Evolutionary conservation across 2,113 vertebrate genomes (phyloP).

Genomic region (Hippocampus guttulatus): DNA sequence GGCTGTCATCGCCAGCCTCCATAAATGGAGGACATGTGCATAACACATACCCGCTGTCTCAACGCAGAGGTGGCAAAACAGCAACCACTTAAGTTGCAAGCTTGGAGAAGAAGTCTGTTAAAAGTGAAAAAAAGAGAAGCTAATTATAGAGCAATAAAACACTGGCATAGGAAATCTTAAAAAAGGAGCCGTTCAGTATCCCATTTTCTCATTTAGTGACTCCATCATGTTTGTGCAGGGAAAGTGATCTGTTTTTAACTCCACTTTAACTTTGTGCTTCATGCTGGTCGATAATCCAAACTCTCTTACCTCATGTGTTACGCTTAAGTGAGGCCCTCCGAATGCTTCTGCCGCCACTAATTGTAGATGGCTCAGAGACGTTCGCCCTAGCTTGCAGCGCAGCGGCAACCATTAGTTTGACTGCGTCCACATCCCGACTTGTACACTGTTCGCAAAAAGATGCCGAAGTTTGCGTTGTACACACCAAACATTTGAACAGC

Average conservation of each 20-base stretch:
- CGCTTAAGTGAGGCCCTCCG: background rate
- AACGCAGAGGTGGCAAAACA: constrained; percentile 29
- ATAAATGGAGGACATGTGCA: constrained; percentile 57
- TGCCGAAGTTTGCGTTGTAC: background rate
- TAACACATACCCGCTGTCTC: constrained; percentile 54
- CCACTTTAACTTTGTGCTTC: background rate
- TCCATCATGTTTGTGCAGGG: background rate
- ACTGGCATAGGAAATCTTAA: background rate
- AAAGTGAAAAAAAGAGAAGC: background rate
- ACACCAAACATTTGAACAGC: background rate
- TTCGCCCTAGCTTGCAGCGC: background rate
- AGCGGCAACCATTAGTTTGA: background rate
- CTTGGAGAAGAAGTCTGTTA: constrained; percentile 5
- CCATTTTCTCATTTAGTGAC: constrained; percentile 1
- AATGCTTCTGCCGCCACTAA: background rate
- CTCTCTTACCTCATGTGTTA: background rate
- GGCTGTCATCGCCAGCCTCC: constrained; percentile 51
- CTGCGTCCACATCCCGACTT: background rate
- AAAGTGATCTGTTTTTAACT: background rate
- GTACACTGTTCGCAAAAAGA: background rate
- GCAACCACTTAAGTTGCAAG: constrained; percentile 14
- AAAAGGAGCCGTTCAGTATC: background rate
- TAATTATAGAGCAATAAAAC: constrained; percentile 7
- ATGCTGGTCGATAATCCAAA: background rate
- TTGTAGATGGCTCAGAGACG: background rate